Evolutionary conservation across 2,113 vertebrate species (phyloP), one percentile per base, ranked within the genome.

Genomic region (Phoxinus phoxinus): DNA sequence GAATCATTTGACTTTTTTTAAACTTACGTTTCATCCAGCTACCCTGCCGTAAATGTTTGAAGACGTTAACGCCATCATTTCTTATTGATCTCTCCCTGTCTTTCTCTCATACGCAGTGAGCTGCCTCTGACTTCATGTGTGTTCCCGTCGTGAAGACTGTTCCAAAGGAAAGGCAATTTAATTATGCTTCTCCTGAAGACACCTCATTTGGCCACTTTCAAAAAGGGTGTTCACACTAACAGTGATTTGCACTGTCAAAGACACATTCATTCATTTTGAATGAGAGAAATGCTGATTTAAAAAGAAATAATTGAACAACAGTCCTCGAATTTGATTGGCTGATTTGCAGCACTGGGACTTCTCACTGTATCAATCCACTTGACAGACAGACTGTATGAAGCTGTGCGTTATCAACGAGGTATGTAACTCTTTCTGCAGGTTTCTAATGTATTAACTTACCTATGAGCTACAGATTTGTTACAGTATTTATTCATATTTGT

Each of bases 81-180:
- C 12, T 19, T 63, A 80, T 46, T 80, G 58, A 44, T 25, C 15
- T 79, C 23, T 79, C 77, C 15, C 23, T 80, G 72, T 74, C 72
- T 74, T n/a, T 74, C 72, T 48, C 13, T 74, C 12, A 8, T 37
- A 73, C 3, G 23, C 71, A 17, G 69, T 72, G 35, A 72, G 69
- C 35, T 23, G n/a, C 41, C n/a, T 74, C 72, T 74, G 37, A 41
- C 37, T 46, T 48, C 72, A 17, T 74, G n/a, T 74, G 72, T 44
- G 23, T 41, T 74, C 41, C 41, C 6, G 3, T 74, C 13, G n/a
- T 17, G 37, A 74, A 48, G n/a, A 74, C 12, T 27, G 12, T 46
- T 74, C n/a, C 41, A 44, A 27, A 73, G n/a, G 23, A n/a, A 48
- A 74, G 72, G 72, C 72, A 74, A 25, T 74, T 44, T 74, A 74